Evolutionary conservation across 2,888 invertebrate genomes (phyloP), one percentile per base, ranked within the genome.

Genomic region (Drosophila flavopinicola): DNA sequence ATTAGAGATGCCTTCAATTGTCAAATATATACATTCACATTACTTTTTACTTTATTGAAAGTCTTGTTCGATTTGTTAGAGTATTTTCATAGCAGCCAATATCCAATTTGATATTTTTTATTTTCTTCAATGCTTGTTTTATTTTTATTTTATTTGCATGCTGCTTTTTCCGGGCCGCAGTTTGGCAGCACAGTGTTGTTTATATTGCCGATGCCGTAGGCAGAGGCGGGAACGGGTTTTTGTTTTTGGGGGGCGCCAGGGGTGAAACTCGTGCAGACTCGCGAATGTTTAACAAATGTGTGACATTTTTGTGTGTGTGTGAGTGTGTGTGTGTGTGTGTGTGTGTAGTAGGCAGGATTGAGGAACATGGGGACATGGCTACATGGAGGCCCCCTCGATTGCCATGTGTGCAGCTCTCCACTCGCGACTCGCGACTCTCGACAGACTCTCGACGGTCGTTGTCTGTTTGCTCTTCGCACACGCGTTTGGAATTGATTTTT

Each of bases 271-370:
- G 61, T 66, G 66, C 66, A 78, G 69, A 78, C 60, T 74, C 80
- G 67, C 80, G 83, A 86, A 84, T 84, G 83, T 72, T 86, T 74
- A 80, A 84, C 87, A 86, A 86, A 84, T 86, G 87, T 86, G 83
- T 80, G 83, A 85, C 85, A 84, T 80, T 86, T 77, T 77, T 78
- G 73, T 63, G 60, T 58, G 60, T 66, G 54, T 44, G 53, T 24
- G 6, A 24, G 63, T 24, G 11, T 10, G 13, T 9, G 7, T n/a
- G 6, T 11, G 30, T 6, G 3, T 32, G 11, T 58, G 63, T 65
- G 57, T 56, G 56, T 23, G 10, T 13, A 20, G 25, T 7, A 41
- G 32, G 25, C 29, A 30, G 35, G n/a, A 13, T 11, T 25, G 11
- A 48, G 56, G 56, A 44, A 29, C 35, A 17, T 39, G 44, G 32